Evolutionary conservation across 2,797 vertebrate genomes (phyloP), one percentile per base, ranked within the genome.

Genomic region (Euphonia xanthogaster): DNA sequence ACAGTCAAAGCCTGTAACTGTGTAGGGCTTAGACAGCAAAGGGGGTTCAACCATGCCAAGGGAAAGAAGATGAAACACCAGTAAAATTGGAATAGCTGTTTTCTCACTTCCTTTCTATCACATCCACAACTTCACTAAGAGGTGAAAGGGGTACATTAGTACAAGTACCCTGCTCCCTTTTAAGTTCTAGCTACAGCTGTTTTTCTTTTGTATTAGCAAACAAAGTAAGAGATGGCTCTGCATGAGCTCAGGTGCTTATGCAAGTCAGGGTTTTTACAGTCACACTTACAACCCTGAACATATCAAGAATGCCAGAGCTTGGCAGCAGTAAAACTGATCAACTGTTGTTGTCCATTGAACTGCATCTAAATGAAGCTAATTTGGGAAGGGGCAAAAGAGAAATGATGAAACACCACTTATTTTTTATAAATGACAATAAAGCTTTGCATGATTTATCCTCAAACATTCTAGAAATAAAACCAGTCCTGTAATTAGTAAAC

Each of bases 11-110:
- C 10, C 17, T 45, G 12, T 45, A 60, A 74, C 20, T 27, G 1
- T 0, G 0, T 5, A 10, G 2, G 4, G 14, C 62, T 12, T 16
- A 4, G 25, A 31, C 24, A 23, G 40, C 6, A 7, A 3, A 50
- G 20, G 14, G 12, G 13, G 9, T 30, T 57, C 21, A 21, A 25
- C 5, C 44, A 22, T 1, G 1, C 9, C 5, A 28, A 20, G 10
- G 12, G 14, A 58, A 1, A 54, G 10, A 11, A 33, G 13, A 1
- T 51, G 12, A 65, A 60, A 78, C 71, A 6, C 2, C 9, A 31
- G 27, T 12, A 35, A 30, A 62, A 67, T 1, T 3, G 1, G 1
- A 67, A 0, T 9, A 57, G 30, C 31, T 14, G 2, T 55, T 44
- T 68, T 48, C 54, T 86, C 22, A 30, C 18, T 57, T 76, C 30